These are phyloP conservation scores for Rhagonycha fulva DNA, from an alignment of 2,888 invertebrate genomes.

Conservation along the genomic window DNA sequence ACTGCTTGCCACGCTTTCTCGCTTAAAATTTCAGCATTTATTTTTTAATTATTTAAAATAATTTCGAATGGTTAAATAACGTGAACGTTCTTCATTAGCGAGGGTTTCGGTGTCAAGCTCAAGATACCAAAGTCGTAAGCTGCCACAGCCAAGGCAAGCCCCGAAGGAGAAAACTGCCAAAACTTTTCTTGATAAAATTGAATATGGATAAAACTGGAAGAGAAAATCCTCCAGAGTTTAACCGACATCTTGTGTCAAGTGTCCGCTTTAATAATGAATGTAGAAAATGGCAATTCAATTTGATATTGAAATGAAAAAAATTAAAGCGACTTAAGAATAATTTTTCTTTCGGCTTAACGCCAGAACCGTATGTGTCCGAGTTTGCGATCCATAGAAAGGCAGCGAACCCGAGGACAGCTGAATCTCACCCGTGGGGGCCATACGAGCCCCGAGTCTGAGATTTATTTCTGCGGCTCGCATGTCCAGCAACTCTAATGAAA, in stretches of 20 bases:
- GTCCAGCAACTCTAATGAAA: conserved; percentile 53
- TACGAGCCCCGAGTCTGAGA: conserved; percentile 51
- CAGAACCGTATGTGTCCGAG: conserved; percentile 11
- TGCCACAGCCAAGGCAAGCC: conserved; percentile 38
- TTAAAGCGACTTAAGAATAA: not conserved
- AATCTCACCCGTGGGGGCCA: conserved; percentile 55
- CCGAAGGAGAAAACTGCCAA: conserved; percentile 46
- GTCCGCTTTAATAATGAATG: conserved; percentile 41
- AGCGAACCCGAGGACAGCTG: conserved; percentile 49
- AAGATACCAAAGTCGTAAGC: conserved; percentile 29
- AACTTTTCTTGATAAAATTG: conserved; percentile 51
- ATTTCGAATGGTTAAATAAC: not conserved
- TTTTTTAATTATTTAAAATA: conserved; percentile 11
- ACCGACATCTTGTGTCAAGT: conserved; percentile 41
- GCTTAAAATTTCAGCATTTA: not conserved
- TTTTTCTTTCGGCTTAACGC: conserved; percentile 13
- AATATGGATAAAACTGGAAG: conserved; percentile 53
- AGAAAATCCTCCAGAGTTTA: conserved; percentile 45
- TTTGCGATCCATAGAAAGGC: conserved; percentile 32
- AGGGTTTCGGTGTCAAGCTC: conserved; percentile 24
- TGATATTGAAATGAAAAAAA: conserved; percentile 1
- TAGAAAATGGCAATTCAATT: conserved; percentile 17
- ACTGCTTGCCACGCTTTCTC: not conserved
- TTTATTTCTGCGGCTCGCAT: conserved; percentile 51
- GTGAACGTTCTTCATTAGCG: not conserved